Conservation (phyloP, 1,140 invertebrate genomes). For the Nautilus pompilius region DNA sequence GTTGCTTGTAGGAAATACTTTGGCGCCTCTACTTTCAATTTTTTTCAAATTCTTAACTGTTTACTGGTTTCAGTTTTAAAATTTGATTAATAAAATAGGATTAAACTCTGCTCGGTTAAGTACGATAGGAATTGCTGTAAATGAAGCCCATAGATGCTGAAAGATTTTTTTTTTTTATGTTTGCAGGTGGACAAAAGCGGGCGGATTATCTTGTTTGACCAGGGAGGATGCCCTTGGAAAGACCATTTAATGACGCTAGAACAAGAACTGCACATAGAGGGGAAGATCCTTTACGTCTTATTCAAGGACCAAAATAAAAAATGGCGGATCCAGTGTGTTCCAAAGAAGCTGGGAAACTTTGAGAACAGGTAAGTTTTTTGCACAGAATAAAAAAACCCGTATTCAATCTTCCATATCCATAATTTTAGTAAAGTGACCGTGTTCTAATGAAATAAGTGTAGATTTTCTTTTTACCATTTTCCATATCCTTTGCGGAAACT, state of each 20-base stretch:
- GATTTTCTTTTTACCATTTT: not conserved
- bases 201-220: slow-evolving; percentile 70
- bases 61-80: too few species aligned
- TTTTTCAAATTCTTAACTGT: too few species aligned
- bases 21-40: too few species aligned
- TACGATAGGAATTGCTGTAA: too few species aligned
- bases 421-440: not conserved
- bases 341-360: slow-evolving; percentile 72
- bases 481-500: not conserved
- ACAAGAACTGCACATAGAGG: slow-evolving; percentile 66
- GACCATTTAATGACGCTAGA: slow-evolving; percentile 83
- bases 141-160: not conserved
- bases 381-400: not conserved
- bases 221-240: slow-evolving; percentile 76
- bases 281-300: slow-evolving; percentile 72
- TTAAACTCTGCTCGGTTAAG: too few species aligned
- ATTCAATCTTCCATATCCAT: too few species aligned
- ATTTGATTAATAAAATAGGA: too few species aligned
- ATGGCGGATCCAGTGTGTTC: slow-evolving; percentile 82
- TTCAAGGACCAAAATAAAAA: slow-evolving; percentile 64
- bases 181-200: slow-evolving; percentile 66
- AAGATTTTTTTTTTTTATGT: not conserved
- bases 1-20: too few species aligned
- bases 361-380: slow-evolving; percentile 65
- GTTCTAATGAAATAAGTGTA: not conserved